Percentiles rank a stretch among this genome's conserved stretches.
These are phyloP conservation scores for Nothura maculosa DNA, from an alignment of 2,797 vertebrate species.

Conservation along the genomic window DNA sequence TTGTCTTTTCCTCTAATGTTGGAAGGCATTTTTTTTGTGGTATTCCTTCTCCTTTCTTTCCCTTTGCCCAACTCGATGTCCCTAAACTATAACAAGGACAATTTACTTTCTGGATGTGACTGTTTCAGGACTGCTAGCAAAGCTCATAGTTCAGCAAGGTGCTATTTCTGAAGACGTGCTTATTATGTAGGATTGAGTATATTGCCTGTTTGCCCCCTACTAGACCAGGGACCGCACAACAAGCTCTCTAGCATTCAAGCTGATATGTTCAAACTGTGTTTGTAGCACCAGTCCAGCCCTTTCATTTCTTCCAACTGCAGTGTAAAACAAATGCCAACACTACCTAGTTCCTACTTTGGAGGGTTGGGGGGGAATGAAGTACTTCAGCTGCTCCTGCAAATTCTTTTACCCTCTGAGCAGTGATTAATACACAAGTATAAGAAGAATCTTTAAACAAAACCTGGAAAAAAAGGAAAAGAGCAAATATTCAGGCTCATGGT, in stretches of 20 bases:
- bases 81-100: neutral
- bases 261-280: neutral
- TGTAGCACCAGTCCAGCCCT: neutral
- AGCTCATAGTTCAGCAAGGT: neutral
- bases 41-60: neutral
- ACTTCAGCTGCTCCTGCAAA: slow-evolving; percentile 61
- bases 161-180: neutral
- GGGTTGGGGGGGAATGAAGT: neutral
- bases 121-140: neutral
- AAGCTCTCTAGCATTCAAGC: neutral
- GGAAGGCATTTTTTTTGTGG: neutral
- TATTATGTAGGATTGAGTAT: neutral
- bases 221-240: neutral
- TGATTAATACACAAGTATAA: slow-evolving; percentile 76
- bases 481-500: slow-evolving; percentile 72
- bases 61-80: neutral
- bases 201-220: neutral
- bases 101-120: neutral
- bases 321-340: neutral
- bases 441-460: slow-evolving; percentile 76
- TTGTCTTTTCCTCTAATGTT: neutral
- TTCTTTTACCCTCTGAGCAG: slow-evolving; percentile 60
- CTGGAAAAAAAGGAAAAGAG: slow-evolving; percentile 59
- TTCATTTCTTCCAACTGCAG: neutral
- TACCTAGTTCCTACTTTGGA: slow-evolving; percentile 39